phyloP scores from a whole-genome alignment of 2,113 vertebrate genomes.

The Ahaetulla prasina region DNA sequence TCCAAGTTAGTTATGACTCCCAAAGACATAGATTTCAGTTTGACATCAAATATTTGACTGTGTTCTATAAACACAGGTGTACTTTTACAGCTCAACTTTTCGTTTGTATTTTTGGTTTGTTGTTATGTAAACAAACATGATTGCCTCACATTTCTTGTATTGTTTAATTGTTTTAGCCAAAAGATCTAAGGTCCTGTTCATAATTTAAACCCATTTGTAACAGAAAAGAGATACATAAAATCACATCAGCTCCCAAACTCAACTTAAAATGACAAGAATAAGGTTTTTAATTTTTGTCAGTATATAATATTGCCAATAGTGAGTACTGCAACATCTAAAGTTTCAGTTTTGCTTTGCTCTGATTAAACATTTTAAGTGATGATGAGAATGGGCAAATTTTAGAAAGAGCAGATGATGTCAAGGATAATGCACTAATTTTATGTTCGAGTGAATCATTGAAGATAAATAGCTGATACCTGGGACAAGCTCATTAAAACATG shows the following conservation, averaged over 20 bases:
- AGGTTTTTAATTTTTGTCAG: neutral
- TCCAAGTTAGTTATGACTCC: neutral
- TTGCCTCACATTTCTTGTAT: neutral
- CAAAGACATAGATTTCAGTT: neutral
- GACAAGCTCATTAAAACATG: neutral
- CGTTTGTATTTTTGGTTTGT: neutral
- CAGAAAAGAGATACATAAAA: neutral
- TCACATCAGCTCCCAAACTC: neutral
- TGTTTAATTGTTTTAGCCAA: neutral
- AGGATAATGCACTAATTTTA: neutral
- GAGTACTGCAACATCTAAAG: accelerated
- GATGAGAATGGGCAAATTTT: neutral
- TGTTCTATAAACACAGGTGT: neutral
- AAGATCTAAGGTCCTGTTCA: neutral
- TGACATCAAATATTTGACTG: neutral
- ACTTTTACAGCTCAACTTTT: neutral
- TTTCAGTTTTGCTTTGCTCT: neutral
- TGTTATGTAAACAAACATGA: neutral
- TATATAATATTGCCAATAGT: neutral
- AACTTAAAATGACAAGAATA: neutral
- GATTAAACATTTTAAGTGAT: neutral
- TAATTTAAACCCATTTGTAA: neutral
- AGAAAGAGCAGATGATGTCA: neutral
- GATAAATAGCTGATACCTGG: neutral
- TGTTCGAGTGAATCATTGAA: neutral